Conservation (phyloP, 1,140 invertebrate genomes). For the Venustaconcha ellipsiformis region DNA sequence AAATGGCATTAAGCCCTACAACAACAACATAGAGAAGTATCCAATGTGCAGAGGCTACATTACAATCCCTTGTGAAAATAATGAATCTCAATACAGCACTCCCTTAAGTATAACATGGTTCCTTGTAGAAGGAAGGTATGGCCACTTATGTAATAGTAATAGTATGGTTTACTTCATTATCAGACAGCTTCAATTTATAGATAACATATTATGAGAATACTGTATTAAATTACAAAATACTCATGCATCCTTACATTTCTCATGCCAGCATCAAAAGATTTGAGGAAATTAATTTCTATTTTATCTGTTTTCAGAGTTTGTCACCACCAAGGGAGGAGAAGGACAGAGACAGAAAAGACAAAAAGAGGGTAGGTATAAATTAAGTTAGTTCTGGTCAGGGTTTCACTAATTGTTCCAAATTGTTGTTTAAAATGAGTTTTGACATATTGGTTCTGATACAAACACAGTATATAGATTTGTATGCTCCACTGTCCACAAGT, state of each 20-base stretch:
- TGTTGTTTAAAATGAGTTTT: neutral
- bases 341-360: constrained; percentile 50
- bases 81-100: neutral
- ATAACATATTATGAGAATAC: neutral
- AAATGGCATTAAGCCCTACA: too few relatives aligned
- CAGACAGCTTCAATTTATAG: neutral
- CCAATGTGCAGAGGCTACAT: too few relatives aligned
- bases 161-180: too few relatives aligned
- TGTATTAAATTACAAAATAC: neutral
- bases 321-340: constrained; percentile 31
- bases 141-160: too few relatives aligned
- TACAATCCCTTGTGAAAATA: too few relatives aligned
- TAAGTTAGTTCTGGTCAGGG: neutral
- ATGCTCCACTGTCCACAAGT: neutral
- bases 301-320: constrained; percentile 30
- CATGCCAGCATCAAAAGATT: constrained; percentile 4
- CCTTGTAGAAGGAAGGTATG: neutral
- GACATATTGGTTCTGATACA: neutral
- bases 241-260: neutral
- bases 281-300: neutral
- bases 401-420: neutral
- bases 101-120: neutral
- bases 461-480: neutral
- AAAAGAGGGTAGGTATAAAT: constrained; percentile 44
- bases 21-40: too few relatives aligned